Evolutionary conservation across 2,888 invertebrate species (phyloP).

Genomic region (Euproctis similis): DNA sequence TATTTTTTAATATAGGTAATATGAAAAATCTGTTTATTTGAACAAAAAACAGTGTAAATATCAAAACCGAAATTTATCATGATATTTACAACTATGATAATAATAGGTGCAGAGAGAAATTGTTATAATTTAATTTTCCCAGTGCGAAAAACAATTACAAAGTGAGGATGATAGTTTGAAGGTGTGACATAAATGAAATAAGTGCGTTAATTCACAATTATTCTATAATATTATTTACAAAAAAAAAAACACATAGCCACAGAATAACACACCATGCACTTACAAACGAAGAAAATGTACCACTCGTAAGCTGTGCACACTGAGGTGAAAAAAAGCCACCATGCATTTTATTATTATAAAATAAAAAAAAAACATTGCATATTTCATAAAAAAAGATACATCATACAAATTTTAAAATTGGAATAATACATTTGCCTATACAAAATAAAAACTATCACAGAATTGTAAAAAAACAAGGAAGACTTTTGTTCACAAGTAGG

Average conservation of each 20-base stretch:
- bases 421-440: constrained; percentile 22
- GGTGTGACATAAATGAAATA: constrained; percentile 67
- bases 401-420: constrained; percentile 27
- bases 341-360: constrained; percentile 54
- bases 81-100: too few species aligned
- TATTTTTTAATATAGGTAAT: too few species aligned
- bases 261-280: constrained; percentile 75
- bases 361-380: constrained; percentile 29
- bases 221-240: constrained; percentile 73
- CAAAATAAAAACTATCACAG: constrained; percentile 50
- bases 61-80: too few species aligned
- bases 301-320: constrained; percentile 64
- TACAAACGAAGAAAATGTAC: constrained; percentile 57
- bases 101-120: constrained; percentile 20
- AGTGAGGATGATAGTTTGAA: constrained; percentile 51
- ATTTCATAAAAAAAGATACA: constrained; percentile 25
- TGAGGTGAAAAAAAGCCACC: constrained; percentile 58
- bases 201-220: constrained; percentile 69
- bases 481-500: constrained; percentile 40
- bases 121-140: constrained; percentile 28
- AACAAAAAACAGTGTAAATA: too few species aligned
- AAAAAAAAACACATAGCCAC: constrained; percentile 52
- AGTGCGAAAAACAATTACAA: constrained; percentile 39
- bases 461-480: constrained; percentile 40
- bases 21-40: too few species aligned